Percentiles rank a stretch among this genome's conserved stretches.
These are phyloP conservation scores for Porites lobata DNA, from an alignment of 92 coral and sea anemone genomes.

Conservation along the genomic window DNA sequence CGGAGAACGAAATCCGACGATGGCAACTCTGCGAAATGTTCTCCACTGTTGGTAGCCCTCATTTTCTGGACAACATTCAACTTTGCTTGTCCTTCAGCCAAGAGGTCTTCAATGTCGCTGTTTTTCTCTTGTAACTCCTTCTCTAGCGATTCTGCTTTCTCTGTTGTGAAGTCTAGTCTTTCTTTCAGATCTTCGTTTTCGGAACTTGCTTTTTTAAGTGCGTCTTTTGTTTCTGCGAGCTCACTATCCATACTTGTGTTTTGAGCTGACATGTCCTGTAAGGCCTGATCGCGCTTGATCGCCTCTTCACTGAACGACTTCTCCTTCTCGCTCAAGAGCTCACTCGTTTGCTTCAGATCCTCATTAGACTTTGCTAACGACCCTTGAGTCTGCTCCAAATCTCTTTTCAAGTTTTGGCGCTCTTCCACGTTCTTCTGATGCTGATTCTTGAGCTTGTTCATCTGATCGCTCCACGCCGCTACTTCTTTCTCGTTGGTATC, in stretches of 20 bases:
- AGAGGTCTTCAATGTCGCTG: constrained; percentile 75
- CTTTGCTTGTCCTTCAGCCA: constrained; percentile 91
- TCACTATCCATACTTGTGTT: constrained; percentile 64
- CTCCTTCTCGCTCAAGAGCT: constrained; percentile 68
- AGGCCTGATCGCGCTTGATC: constrained; percentile 49
- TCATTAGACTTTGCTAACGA: constrained; percentile 58
- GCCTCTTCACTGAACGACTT: constrained; percentile 43
- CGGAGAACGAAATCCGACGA: constrained; percentile 47
- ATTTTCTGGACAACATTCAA: constrained; percentile 82
- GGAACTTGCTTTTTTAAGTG: constrained; percentile 61
- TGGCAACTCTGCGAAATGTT: constrained; percentile 71
- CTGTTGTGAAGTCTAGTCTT: constrained; percentile 52
- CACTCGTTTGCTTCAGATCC: constrained; percentile 65
- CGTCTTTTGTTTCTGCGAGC: constrained; percentile 66
- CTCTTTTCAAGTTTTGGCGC: constrained; percentile 50
- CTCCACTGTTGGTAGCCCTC: constrained; percentile 78
- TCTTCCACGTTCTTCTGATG: constrained; percentile 57
- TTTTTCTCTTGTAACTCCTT: constrained; percentile 65
- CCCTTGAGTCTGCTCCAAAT: constrained; percentile 63
- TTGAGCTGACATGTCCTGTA: constrained; percentile 53
- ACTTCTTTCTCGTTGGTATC: constrained; percentile 82
- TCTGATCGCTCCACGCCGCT: constrained; percentile 71
- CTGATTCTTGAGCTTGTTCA: constrained; percentile 62
- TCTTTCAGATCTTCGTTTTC: constrained; percentile 78
- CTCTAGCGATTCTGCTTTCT: constrained; percentile 73